Conservation (phyloP, 2,113 vertebrate species). For the Entosphenus tridentatus region DNA sequence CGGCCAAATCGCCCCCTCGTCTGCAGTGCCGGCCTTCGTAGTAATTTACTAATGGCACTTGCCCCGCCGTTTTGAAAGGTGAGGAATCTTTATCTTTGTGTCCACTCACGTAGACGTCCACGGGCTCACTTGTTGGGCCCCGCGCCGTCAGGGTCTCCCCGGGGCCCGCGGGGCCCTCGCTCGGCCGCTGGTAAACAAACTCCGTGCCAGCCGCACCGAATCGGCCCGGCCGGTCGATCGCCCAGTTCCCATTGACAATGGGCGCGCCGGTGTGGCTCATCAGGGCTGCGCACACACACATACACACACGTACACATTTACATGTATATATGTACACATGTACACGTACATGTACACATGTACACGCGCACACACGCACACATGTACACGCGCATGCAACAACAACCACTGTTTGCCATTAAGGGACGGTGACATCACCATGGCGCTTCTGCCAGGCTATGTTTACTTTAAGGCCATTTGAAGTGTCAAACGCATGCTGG, state of each 20-base stretch:
- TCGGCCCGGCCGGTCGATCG: background rate
- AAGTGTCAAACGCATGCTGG: too few relatives aligned
- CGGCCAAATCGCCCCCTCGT: too few relatives aligned
- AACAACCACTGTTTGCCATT: background rate
- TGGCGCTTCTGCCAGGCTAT: too few relatives aligned
- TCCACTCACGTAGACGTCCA: background rate
- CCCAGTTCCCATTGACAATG: background rate
- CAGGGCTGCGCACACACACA: background rate
- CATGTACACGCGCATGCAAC: background rate
- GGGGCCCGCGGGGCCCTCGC: background rate
- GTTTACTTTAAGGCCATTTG: too few relatives aligned
- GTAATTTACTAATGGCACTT: too few relatives aligned
- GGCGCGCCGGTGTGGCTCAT: background rate
- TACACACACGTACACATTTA: background rate
- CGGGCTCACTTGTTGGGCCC: background rate
- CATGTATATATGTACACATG: background rate
- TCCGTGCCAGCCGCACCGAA: background rate
- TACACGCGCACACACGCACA: background rate
- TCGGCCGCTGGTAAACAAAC: conserved; percentile 1
- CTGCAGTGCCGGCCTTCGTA: too few relatives aligned
- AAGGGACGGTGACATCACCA: too few relatives aligned
- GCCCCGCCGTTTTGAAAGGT: too few relatives aligned
- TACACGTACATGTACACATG: background rate
- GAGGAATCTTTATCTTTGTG: too few relatives aligned
- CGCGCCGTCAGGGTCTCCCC: background rate